Base-by-base conservation (phyloP, 2,113 vertebrate species). In the Malurus melanocephalus region DNA sequence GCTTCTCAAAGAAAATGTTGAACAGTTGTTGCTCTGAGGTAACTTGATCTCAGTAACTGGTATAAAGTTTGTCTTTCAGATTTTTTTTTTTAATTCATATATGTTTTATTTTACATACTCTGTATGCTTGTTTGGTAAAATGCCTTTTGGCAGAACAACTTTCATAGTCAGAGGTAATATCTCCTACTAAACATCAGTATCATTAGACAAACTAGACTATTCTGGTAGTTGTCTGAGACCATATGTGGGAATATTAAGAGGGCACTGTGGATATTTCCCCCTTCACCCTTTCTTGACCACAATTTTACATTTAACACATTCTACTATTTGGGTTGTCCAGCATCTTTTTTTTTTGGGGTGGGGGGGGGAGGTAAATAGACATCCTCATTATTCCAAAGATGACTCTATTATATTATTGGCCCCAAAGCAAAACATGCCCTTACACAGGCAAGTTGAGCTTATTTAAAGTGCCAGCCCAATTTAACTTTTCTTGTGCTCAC, bases 391-490 rank as follows among this genome's bases (percentile, higher is more conserved):
- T 51, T 45, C 65, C 27, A 56, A 60, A 64, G 55, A 52, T 24
- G 56, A 7, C 26, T 72, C 26, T n/a, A 16, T 23, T 66, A 22
- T 74, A 49, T 77, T 84, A 67, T 53, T 56, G 52, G 38, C 6
- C 23, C 26, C n/a, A 68, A 56, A 71, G 40, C 23, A 74, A 75
- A 85, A 30, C 21, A 23, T 22, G 27, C 32, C 15, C 55, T 85
- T 88, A 28, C 81, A 42, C 46, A 80, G 51, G 35, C 56, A 72
- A 84, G 59, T 19, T 81, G 45, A 82, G 46, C 49, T 88, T 79
- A 62, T 93, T 85, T 88, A 74, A 89, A 84, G 60, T 93, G 81
- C 69, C 76, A 85, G 57, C 53, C 61, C 76, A 89, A 57, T 93
- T 92, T 94, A 92, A 89, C 85, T 95, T 93, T 84, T 69, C 66